Evolutionary conservation across 2,888 invertebrate species (phyloP).

Genomic region (Dolichomitus sp.): DNA sequence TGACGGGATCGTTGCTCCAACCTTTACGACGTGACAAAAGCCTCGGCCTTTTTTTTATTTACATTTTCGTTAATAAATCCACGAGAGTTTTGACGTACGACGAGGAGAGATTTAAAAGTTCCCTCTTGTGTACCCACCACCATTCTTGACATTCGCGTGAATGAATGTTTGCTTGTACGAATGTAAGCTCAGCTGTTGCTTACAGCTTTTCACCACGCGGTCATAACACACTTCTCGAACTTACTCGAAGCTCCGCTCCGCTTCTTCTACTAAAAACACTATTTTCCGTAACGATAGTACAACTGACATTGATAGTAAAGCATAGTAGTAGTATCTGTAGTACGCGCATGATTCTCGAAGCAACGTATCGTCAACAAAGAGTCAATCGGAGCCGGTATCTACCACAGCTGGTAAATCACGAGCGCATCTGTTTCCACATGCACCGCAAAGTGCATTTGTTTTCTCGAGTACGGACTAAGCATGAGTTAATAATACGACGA

Average conservation of each 20-base stretch:
- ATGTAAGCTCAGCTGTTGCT: conserved; percentile 59
- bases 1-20: background rate
- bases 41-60: conserved; percentile 3
- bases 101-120: conserved; percentile 31
- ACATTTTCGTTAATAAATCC: background rate
- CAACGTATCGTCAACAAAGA: conserved; percentile 27
- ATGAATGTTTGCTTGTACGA: conserved; percentile 32
- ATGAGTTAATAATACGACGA: background rate
- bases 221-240: conserved; percentile 26
- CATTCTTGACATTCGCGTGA: conserved; percentile 56
- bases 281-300: background rate
- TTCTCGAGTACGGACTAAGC: background rate
- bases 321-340: background rate
- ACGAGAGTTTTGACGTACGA: conserved; percentile 1
- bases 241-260: conserved; percentile 34
- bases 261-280: background rate
- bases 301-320: conserved; percentile 26
- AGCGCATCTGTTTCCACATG: conserved; percentile 37
- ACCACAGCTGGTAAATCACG: conserved; percentile 51
- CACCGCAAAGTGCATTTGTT: conserved; percentile 23
- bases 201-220: conserved; percentile 5
- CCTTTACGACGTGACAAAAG: background rate
- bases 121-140: conserved; percentile 1
- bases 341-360: conserved; percentile 14
- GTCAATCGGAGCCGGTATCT: conserved; percentile 34